Conservation (phyloP, 1,140 invertebrate species). For the Phymastichus coffea region DNA sequence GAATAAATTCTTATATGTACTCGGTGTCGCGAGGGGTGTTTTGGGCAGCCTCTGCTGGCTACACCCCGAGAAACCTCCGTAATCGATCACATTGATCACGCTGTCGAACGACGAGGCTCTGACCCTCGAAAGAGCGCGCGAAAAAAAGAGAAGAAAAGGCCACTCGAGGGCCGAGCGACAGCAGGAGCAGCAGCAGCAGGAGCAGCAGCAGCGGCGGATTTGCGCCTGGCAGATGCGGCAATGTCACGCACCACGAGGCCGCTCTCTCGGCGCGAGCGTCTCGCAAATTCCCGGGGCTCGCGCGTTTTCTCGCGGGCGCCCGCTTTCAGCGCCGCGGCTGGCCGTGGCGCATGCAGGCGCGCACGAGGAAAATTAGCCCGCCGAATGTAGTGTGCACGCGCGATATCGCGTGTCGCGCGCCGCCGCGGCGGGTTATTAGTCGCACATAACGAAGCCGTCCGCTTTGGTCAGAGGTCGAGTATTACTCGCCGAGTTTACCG, state of each 20-base stretch:
- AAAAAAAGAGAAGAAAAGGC: not conserved
- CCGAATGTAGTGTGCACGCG: no score
- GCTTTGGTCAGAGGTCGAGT: not conserved
- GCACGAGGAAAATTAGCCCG: slow-evolving; percentile 14
- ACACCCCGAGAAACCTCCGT: not conserved
- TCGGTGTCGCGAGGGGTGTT: not conserved
- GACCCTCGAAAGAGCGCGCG: not conserved
- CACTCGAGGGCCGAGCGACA: no score
- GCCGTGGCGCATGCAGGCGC: not conserved
- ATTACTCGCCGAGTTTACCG: slow-evolving; percentile 9
- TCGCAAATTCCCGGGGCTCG: slow-evolving; percentile 18
- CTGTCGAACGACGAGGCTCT: no score
- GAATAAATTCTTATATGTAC: slow-evolving; percentile 26
- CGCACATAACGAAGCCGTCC: slow-evolving; percentile 14
- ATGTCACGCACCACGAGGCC: slow-evolving; percentile 43
- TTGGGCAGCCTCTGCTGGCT: not conserved
- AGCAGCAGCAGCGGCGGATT: no score
- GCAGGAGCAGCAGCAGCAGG: no score
- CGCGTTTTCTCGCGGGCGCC: no score
- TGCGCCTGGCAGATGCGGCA: slow-evolving; percentile 46
- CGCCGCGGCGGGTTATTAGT: no score
- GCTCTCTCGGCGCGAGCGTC: slow-evolving; percentile 13
- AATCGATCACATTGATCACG: not conserved
- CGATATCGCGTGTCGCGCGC: no score
- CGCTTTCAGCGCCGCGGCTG: no score